phyloP scores from a whole-genome alignment of 2,113 vertebrate genomes.

The Hyaena hyaena region DNA sequence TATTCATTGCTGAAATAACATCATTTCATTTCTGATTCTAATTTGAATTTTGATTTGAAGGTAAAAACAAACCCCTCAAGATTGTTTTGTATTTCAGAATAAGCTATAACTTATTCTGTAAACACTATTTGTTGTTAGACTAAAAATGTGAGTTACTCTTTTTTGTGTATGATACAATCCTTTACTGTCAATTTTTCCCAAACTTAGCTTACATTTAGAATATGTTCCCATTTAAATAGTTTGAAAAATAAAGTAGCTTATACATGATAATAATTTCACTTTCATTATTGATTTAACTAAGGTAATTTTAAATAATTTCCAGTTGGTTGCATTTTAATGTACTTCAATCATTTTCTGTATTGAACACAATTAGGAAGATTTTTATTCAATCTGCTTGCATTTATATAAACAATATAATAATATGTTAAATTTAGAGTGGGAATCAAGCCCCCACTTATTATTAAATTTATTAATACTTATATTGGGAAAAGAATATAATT shows the following conservation, averaged over 20 bases:
- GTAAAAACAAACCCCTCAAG: not conserved
- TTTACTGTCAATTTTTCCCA: not conserved
- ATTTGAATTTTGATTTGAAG: conserved; percentile 28
- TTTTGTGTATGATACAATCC: not conserved
- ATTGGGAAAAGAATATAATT: not conserved
- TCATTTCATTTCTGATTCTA: conserved; percentile 15
- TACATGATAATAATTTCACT: not conserved
- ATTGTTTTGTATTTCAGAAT: not conserved
- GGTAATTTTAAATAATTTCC: not conserved
- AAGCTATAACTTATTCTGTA: not conserved
- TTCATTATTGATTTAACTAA: conserved; percentile 17
- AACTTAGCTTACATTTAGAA: not conserved
- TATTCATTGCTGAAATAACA: not conserved
- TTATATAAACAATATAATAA: not conserved
- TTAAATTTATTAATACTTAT: not conserved
- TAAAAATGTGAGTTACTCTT: not conserved
- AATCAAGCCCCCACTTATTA: not conserved
- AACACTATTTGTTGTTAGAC: not conserved
- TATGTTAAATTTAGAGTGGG: not conserved
- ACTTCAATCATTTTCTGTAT: not conserved
- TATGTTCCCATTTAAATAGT: not conserved
- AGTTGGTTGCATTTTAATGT: not conserved
- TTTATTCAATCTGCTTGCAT: not conserved
- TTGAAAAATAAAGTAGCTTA: not conserved
- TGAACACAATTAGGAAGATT: not conserved